These are phyloP conservation scores for Chrysochloris asiatica DNA, from an alignment of 2,113 vertebrate genomes.

Conservation along the genomic window DNA sequence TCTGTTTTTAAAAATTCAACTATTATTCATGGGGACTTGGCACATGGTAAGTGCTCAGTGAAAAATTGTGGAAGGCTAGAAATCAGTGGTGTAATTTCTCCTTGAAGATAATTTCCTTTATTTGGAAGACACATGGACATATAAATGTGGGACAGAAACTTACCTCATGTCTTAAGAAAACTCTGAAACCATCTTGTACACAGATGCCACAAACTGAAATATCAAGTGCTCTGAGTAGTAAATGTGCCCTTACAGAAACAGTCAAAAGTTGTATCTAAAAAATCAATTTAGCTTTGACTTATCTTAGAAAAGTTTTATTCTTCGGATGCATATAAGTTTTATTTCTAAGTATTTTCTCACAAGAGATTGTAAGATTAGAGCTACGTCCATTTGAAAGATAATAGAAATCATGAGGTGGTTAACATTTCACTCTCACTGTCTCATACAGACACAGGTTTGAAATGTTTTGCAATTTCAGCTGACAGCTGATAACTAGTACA, in stretches of 20 bases:
- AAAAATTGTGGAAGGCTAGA: not conserved
- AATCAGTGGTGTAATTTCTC: not conserved
- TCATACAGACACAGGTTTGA: no score
- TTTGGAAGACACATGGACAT: not conserved
- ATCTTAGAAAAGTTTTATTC: no score
- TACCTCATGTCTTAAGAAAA: not conserved
- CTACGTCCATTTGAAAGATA: no score
- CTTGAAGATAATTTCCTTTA: not conserved
- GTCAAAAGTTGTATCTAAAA: no score
- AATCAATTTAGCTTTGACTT: no score
- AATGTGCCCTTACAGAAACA: not conserved
- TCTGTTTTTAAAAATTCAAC: constrained; percentile 2
- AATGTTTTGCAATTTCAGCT: no score
- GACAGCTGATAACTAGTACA: no score
- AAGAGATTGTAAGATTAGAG: no score
- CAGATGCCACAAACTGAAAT: not conserved
- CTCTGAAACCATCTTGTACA: not conserved
- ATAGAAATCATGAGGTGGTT: no score
- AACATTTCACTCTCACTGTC: no score
- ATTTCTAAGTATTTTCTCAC: no score
- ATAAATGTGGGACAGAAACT: not conserved
- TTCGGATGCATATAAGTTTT: no score
- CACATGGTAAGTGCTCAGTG: constrained; percentile 4
- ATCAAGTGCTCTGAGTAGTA: not conserved
- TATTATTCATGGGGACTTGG: not conserved